Percentiles rank a stretch among this genome's conserved stretches.
Evolutionary conservation across 2,888 invertebrate species (phyloP).

Genomic region (Ptilodon capucinus): DNA sequence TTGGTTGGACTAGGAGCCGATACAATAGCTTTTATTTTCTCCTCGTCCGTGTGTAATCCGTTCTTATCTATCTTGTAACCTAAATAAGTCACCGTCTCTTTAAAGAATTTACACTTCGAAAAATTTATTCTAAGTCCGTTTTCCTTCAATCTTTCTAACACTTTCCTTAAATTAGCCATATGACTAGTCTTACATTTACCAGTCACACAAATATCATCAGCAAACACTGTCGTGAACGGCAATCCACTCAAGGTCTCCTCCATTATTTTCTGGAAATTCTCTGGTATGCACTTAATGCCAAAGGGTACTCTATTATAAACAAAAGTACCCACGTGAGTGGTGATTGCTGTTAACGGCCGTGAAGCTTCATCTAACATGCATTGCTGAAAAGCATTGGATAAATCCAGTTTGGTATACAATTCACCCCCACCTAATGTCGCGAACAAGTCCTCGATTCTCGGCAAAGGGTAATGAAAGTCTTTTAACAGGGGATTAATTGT

Average conservation of each 20-base stretch:
- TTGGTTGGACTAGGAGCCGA: constrained; percentile 13
- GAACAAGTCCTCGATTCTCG: constrained; percentile 4
- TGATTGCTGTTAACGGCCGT: constrained; percentile 10
- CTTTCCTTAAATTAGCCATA: constrained; percentile 19
- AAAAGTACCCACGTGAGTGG: constrained; percentile 12
- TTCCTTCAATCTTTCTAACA: constrained; percentile 16
- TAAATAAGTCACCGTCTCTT: constrained; percentile 21
- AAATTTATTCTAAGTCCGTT: constrained; percentile 13
- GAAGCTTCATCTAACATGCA: background rate
- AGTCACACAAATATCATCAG: constrained; percentile 27
- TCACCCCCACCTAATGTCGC: constrained; percentile 2
- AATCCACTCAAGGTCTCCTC: constrained; percentile 27
- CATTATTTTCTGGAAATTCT: constrained; percentile 36
- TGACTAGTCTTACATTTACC: constrained; percentile 5
- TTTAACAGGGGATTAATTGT: constrained; percentile 7
- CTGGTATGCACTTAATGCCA: constrained; percentile 13
- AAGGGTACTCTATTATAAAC: constrained; percentile 6
- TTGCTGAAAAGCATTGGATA: constrained; percentile 7
- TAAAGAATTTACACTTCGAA: constrained; percentile 20
- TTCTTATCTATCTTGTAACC: constrained; percentile 22
- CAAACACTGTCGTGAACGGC: constrained; percentile 20
- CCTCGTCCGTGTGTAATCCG: constrained; percentile 21
- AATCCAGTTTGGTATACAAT: constrained; percentile 6
- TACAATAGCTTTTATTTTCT: constrained; percentile 19
- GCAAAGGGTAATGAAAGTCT: constrained; percentile 2